Percentiles rank a stretch among this genome's conserved stretches.
Conservation (phyloP, 2,113 vertebrate genomes). For the Crotalus viridis region DNA sequence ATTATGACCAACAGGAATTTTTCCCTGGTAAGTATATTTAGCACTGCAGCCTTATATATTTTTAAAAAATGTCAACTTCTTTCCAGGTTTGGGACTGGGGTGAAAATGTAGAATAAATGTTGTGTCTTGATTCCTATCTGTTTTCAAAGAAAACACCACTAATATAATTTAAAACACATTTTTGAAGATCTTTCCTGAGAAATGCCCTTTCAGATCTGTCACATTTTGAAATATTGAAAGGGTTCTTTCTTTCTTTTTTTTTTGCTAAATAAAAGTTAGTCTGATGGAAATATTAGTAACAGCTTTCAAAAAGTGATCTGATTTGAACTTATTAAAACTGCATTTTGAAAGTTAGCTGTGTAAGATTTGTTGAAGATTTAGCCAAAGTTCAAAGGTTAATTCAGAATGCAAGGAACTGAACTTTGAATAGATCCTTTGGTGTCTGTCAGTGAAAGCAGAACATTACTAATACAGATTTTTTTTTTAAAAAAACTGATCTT, state of each 20-base stretch:
- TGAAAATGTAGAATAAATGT: neutral
- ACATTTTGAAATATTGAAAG: neutral
- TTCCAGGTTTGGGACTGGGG: neutral
- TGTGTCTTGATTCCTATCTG: neutral
- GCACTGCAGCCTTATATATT: neutral
- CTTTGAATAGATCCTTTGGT: neutral
- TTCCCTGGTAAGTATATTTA: neutral
- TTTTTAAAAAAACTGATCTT: neutral
- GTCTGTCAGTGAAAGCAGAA: neutral
- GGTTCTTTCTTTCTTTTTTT: neutral
- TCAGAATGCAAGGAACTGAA: neutral
- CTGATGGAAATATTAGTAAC: neutral
- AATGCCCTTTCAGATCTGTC: neutral
- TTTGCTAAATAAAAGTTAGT: neutral
- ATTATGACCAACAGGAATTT: neutral
- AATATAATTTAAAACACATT: neutral
- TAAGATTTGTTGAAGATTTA: neutral
- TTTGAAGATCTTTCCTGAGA: neutral
- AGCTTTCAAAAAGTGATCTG: neutral
- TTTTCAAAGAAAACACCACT: neutral
- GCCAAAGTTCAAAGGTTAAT: neutral
- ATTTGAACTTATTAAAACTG: neutral
- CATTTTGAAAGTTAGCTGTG: neutral
- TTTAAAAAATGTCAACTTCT: neutral
- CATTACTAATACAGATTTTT: accelerated